Percentiles rank a stretch among this genome's conserved stretches.
Evolutionary conservation across 2,888 invertebrate species (phyloP).

Genomic region (Entomobrya proxima): DNA sequence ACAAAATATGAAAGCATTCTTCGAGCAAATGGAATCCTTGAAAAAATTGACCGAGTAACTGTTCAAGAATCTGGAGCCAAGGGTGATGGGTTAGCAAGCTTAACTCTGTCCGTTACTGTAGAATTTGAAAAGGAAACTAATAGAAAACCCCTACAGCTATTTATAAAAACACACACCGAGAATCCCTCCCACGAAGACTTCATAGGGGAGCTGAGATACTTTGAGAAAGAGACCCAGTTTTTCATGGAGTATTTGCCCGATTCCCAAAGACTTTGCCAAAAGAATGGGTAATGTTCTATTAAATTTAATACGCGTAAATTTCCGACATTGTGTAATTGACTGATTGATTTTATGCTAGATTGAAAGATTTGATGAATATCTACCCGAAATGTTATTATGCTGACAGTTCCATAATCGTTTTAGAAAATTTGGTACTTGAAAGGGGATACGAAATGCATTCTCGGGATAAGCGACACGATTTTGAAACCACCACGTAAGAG

Average conservation of each 20-base stretch:
- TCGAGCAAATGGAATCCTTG: neutral
- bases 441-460: neutral
- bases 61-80: neutral
- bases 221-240: slow-evolving; percentile 6
- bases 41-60: neutral
- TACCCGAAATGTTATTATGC: slow-evolving; percentile 11
- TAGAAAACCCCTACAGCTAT: neutral
- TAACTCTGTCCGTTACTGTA: neutral
- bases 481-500: neutral
- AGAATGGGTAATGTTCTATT: neutral
- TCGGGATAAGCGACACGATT: neutral
- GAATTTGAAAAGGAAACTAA: neutral
- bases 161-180: neutral
- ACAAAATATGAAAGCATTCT: neutral
- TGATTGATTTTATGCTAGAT: neutral
- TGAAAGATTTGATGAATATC: neutral
- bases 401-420: neutral
- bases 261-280: neutral
- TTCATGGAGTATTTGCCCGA: neutral
- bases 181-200: neutral
- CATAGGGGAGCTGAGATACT: neutral
- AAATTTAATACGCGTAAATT: neutral
- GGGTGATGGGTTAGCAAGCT: neutral
- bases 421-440: neutral
- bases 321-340: neutral